Percentiles rank a stretch among this genome's conserved stretches.
Evolutionary conservation across 2,113 vertebrate species (phyloP).

Genomic region (Eleginops maclovinus): DNA sequence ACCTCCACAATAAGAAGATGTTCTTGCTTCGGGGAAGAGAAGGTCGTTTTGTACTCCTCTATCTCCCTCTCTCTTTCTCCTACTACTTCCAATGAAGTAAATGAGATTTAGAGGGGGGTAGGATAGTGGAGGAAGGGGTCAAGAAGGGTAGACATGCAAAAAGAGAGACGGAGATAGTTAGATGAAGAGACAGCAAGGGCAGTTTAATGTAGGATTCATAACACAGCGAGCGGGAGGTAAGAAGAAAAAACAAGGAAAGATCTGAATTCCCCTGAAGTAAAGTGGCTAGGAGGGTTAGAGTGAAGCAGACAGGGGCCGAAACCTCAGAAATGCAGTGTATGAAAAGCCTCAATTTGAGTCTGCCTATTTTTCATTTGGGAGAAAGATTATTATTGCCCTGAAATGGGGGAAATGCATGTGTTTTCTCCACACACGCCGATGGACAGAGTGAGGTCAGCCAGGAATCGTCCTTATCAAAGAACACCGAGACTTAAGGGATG

Average conservation of each 20-base stretch:
- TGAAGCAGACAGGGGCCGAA: conserved; percentile 36
- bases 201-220: conserved; percentile 61
- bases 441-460: conserved; percentile 49
- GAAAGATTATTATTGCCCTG: conserved; percentile 47
- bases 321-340: conserved; percentile 44
- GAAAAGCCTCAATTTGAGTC: conserved; percentile 46
- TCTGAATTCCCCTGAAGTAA: conserved; percentile 62
- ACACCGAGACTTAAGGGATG: conserved; percentile 33
- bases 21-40: conserved; percentile 84
- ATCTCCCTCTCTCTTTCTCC: conserved; percentile 17
- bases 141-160: conserved; percentile 73
- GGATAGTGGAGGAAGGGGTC: conserved; percentile 73
- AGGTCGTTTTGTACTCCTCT: conserved; percentile 80
- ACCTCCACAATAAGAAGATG: conserved; percentile 84
- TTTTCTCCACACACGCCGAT: conserved; percentile 34
- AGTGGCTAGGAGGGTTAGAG: conserved; percentile 29
- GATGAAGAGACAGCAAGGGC: conserved; percentile 54
- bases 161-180: conserved; percentile 50
- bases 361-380: conserved; percentile 39
- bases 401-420: conserved; percentile 38
- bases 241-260: conserved; percentile 64
- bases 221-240: conserved; percentile 27
- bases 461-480: conserved; percentile 61
- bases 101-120: conserved; percentile 79
- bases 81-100: conserved; percentile 79